Evolutionary conservation across 2,113 vertebrate genomes (phyloP).

Genomic region (Atractosteus spatula): DNA sequence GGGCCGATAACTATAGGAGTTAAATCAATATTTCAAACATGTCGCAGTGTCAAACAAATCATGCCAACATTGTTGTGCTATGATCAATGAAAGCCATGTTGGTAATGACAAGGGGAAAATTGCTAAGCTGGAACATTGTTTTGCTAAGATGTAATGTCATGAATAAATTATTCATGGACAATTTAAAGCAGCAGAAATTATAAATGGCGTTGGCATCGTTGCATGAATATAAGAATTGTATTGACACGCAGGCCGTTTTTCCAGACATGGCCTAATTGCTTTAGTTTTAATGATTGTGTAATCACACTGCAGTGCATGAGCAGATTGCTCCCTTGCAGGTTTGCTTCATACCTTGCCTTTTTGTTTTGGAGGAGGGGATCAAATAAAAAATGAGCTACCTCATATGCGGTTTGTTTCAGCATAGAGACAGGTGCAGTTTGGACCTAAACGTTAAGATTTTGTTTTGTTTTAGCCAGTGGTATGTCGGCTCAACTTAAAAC

Average conservation of each 20-base stretch:
- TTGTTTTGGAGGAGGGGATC: too few relatives aligned
- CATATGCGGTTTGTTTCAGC: too few relatives aligned
- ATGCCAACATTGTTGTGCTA: not conserved
- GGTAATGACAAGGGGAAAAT: not conserved
- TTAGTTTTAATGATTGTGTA: not conserved
- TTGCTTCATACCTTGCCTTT: not conserved
- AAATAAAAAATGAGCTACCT: too few relatives aligned
- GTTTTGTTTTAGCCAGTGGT: too few relatives aligned
- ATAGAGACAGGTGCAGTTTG: too few relatives aligned
- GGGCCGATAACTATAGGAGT: not conserved
- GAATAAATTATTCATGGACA: conserved; percentile 7
- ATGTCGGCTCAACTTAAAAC: too few relatives aligned
- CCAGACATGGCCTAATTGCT: not conserved
- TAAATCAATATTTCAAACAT: conserved; percentile 1
- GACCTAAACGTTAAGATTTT: too few relatives aligned
- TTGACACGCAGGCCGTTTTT: not conserved
- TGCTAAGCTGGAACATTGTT: not conserved
- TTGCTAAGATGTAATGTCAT: conserved; percentile 1
- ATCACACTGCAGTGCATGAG: conserved; percentile 3
- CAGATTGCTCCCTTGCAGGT: not conserved
- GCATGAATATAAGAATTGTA: not conserved
- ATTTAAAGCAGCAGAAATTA: conserved; percentile 2
- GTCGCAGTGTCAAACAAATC: not conserved
- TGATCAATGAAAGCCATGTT: conserved; percentile 1
- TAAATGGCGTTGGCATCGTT: conserved; percentile 5